A percentile compares a stretch with the other conserved stretches of the same genome.
These are phyloP conservation scores for Drosophila peninsularis DNA, from an alignment of 2,888 invertebrate genomes.

Conservation along the genomic window DNA sequence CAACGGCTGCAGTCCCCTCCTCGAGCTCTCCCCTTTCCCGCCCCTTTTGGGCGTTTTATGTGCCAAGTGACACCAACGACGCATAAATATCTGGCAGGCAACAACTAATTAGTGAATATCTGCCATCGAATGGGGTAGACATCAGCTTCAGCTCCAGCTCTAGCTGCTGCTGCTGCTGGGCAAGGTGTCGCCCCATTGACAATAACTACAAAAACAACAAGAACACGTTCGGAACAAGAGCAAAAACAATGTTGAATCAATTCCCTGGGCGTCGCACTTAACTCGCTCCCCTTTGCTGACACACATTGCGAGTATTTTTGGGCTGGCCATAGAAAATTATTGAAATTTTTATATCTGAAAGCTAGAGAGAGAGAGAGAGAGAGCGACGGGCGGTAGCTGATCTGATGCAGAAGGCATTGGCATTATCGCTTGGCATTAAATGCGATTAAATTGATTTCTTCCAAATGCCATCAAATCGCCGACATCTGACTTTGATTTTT, in stretches of 20 bases:
- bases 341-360: slow-evolving; percentile 70
- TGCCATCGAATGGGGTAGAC: slow-evolving; percentile 59
- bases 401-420: slow-evolving; percentile 52
- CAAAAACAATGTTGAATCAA: slow-evolving; percentile 69
- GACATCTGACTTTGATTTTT: slow-evolving; percentile 67
- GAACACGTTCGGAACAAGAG: slow-evolving; percentile 11
- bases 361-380: background rate
- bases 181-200: slow-evolving; percentile 69
- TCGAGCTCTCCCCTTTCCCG: background rate
- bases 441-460: slow-evolving; percentile 78
- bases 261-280: slow-evolving; percentile 74
- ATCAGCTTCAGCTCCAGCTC: slow-evolving; percentile 4
- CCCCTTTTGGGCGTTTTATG: slow-evolving; percentile 59
- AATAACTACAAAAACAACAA: slow-evolving; percentile 22
- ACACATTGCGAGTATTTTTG: slow-evolving; percentile 68
- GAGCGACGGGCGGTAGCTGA: background rate
- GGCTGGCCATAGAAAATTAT: slow-evolving; percentile 61
- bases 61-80: slow-evolving; percentile 76
- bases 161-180: slow-evolving; percentile 21
- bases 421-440: slow-evolving; percentile 71
- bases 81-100: slow-evolving; percentile 75
- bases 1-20: slow-evolving; percentile 31
- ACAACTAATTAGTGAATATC: slow-evolving; percentile 77
- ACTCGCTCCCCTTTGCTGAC: slow-evolving; percentile 57
- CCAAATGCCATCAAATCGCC: slow-evolving; percentile 72